Base-by-base conservation (phyloP, 2,113 vertebrate genomes). In the Lonchura striata region DNA sequence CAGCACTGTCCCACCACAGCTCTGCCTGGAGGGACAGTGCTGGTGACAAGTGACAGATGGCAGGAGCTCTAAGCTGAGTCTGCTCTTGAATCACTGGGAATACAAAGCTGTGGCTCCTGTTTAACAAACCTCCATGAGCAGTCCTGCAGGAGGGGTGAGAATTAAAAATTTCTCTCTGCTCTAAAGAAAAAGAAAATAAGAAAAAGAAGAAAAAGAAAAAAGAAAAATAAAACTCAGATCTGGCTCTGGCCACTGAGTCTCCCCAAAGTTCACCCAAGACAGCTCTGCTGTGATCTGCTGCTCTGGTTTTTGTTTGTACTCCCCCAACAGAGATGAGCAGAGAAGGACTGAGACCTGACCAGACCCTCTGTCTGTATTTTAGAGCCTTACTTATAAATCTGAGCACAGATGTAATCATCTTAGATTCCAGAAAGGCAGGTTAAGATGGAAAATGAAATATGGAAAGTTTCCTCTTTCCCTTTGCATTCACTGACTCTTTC, bases 41-140 rank as follows among this genome's bases (percentile, higher is more conserved):
- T 65, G 70, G 84, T 83, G 92, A 92, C 65, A 72, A 71, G 57
- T 25, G 71, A 65, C 90, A 93, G 85, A 85, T 61, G 92, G 85
- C 28, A 47, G 31, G n/a, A 84, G 65, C 44, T 80, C 70, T 33
- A n/a, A 79, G 53, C 46, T 72, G 78, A 23, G 75, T 27, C 70
- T 90, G 57, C n/a, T 87, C 49, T 52, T 63, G 74, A 92, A 71
- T 86, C 2, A 1, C 64, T 49, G 35, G 84, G 82, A 94, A 79
- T 9, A 56, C 0, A 2, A 42, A 90, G 33, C 37, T 50, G 39
- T 60, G 44, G 28, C 50, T 91, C 82, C n/a, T 9, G 20, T 80
- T 75, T 60, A 59, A 39, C 35, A 53, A 77, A 50, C 30, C 14
- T 68, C 60, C 35, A 46, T 5, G 19, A 59, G 53, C 66, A 86